Base-by-base conservation (phyloP, 2,888 invertebrate genomes). In the Agriopis leucophaearia region DNA sequence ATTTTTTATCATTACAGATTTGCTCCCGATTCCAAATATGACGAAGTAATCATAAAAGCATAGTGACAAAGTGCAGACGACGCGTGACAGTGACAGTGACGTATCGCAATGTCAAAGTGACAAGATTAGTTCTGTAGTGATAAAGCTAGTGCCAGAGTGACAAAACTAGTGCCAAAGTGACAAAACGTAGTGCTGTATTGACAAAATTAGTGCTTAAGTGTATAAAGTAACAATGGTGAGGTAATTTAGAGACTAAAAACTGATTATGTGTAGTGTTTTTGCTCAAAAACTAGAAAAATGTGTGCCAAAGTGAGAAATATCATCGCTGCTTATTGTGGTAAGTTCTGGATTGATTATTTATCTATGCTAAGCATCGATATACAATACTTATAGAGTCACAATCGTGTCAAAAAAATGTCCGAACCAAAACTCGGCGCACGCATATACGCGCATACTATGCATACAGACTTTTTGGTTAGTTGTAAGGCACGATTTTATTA, bases 241-340 rank as follows among this genome's bases (percentile, higher is more conserved):
- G 82, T 91, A 87, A 87, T 87, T 64, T 7, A 35, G 79, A 66
- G 71, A 77, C 71, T 73, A 78, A 48, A 67, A 72, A 72, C 64
- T 69, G 68, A 81, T 69, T 64, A 75, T 74, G 80, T 86, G 85
- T 80, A 88, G 90, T 91, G 89, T 88, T 83, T 63, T 72, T 64
- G 76, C 74, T 57, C 73, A 78, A 64, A 74, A 78, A 74, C 61
- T 77, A 73, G 71, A 81, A 90, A 90, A 77, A 91, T 92, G 91
- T 87, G 87, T 89, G 86, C 87, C 83, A 88, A 88, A 81, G 76
- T 87, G 73, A 82, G 83, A 74, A 84, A 78, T 72, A 67, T 86
- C 64, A 64, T 89, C 70, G 81, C 77, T 66, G 77, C 84, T 69
- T 79, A 88, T 52, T 86, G 82, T 84, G 92, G 92, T 92, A 84